Evolutionary conservation across 2,797 vertebrate genomes (phyloP).

Genomic region (Linurgus olivaceus): DNA sequence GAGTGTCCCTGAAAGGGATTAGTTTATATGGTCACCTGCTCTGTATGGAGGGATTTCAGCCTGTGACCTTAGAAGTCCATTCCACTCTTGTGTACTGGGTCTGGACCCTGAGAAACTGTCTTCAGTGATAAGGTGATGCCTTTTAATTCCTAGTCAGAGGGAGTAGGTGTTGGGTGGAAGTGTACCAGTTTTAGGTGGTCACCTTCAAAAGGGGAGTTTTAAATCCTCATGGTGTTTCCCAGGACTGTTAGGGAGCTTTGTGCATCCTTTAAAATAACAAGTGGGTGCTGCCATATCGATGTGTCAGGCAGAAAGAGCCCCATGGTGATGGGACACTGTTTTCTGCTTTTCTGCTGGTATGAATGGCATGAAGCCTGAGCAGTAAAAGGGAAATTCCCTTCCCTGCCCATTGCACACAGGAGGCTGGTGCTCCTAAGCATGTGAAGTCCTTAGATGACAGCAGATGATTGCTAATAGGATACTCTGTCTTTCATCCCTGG

Average conservation of each 20-base stretch:
- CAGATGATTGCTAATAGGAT: not conserved
- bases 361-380: not conserved
- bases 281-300: fast-evolving
- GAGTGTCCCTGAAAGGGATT: not conserved
- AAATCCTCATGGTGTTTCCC: not conserved
- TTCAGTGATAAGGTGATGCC: not conserved
- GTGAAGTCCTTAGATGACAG: not conserved
- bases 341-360: not conserved
- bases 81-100: not conserved
- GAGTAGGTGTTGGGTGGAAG: not conserved
- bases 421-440: not conserved
- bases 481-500: not conserved
- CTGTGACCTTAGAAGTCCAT: not conserved
- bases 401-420: not conserved
- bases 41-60: not conserved
- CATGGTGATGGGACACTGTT: fast-evolving
- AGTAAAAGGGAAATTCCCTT: not conserved
- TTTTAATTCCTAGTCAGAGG: not conserved
- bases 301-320: not conserved
- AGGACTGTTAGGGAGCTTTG: not conserved
- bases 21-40: not conserved
- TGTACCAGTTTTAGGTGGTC: not conserved
- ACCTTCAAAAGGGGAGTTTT: not conserved
- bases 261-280: not conserved
- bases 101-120: not conserved